These are phyloP conservation scores for Sepiola atlantica DNA, from an alignment of 2,888 invertebrate species.

Conservation along the genomic window DNA sequence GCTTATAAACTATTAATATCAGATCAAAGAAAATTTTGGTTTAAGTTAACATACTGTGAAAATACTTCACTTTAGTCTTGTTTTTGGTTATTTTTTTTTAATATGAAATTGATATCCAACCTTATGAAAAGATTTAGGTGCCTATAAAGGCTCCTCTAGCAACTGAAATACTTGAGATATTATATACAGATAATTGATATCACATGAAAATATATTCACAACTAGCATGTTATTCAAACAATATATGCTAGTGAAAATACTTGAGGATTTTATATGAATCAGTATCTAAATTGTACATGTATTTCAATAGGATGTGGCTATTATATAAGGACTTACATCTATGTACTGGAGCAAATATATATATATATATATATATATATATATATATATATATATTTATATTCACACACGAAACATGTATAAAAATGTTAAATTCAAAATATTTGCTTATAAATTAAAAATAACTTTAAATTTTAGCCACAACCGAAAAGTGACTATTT, in stretches of 20 bases:
- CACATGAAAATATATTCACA: no score
- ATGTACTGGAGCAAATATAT: neutral
- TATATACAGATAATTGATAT: neutral
- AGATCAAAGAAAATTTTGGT: neutral
- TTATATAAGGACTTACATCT: neutral
- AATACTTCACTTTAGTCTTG: neutral
- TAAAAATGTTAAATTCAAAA: neutral
- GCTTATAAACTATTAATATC: neutral
- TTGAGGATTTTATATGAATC: no score
- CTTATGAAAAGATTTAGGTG: neutral
- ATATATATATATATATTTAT: neutral
- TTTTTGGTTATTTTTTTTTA: neutral
- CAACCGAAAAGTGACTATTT: neutral
- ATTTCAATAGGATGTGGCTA: neutral
- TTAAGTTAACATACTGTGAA: neutral
- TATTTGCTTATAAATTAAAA: neutral
- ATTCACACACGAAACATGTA: neutral
- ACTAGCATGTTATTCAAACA: no score
- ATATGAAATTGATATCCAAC: neutral
- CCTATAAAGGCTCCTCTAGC: neutral
- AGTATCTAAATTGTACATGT: no score
- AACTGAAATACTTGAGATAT: neutral
- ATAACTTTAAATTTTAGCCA: neutral
- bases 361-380: neutral
- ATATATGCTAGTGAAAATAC: no score